Evolutionary conservation across 1,140 invertebrate species (phyloP).

Genomic region (Cepaea nemoralis): DNA sequence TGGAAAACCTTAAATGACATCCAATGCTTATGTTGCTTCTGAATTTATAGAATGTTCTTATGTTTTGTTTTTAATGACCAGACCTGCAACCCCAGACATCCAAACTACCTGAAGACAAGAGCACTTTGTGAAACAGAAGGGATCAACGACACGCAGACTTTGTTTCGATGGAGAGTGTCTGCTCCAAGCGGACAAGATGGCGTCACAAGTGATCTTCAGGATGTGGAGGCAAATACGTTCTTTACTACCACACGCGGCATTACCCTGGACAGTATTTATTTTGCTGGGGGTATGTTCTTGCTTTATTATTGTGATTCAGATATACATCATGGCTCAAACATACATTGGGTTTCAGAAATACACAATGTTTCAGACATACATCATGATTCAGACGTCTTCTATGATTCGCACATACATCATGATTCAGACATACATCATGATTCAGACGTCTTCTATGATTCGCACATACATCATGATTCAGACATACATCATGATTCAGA

Average conservation of each 20-base stretch:
- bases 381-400: too few relatives aligned
- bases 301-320: not conserved
- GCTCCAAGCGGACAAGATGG: conserved; percentile 63
- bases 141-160: conserved; percentile 69
- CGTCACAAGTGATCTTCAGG: conserved; percentile 60
- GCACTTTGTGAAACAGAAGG: conserved; percentile 67
- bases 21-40: too few relatives aligned
- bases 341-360: too few relatives aligned
- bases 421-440: too few relatives aligned
- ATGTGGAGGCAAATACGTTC: conserved; percentile 69
- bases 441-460: too few relatives aligned
- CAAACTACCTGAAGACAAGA: conserved; percentile 67
- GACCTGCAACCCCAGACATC: conserved; percentile 71
- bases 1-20: too few relatives aligned
- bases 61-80: conserved; percentile 42
- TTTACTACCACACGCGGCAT: conserved; percentile 68
- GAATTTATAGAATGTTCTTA: too few relatives aligned
- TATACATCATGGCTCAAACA: not conserved
- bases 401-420: too few relatives aligned
- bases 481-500: too few relatives aligned
- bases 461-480: too few relatives aligned
- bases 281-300: conserved; percentile 62
- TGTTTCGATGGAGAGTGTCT: conserved; percentile 70
- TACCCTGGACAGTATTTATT: conserved; percentile 72
- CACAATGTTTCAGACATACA: too few relatives aligned